Base-by-base conservation (phyloP, 2,888 invertebrate species). In the Ditylenchus weischeri region DNA sequence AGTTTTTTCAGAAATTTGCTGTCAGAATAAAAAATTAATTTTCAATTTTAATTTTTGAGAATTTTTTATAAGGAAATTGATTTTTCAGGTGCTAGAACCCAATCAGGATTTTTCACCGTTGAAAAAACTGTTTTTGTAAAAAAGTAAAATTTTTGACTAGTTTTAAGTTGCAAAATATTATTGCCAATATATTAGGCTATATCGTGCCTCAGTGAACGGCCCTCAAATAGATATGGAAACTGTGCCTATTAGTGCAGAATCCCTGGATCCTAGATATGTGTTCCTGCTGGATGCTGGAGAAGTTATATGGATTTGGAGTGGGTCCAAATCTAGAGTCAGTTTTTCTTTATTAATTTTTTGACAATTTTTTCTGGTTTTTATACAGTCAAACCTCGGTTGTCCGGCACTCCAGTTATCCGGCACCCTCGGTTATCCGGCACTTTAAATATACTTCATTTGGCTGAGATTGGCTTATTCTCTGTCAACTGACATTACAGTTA, bases 31-130 rank as follows among this genome's bases (percentile, higher is more conserved):
- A n/a, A n/a, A n/a, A n/a, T n/a, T n/a, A 29, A 29, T 29, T n/a
- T 57, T 57, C 18, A 18, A 57, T 29, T 15, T 13, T 13, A 5
- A 13, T 15, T 35, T 15, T 60, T 15, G 2, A 35, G 13, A 11
- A n/a, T n/a, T 36, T 36, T 15, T n/a, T 8, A 35, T 8, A n/a
- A 15, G 18, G 13, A 23, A 60, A 29, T n/a, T 47, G 1, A 35
- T 48, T 62, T 38, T 47, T 38, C n/a, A 98, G 43, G 43, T 69
- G 95, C 94, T n/a, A 88, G 93, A 74, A 98, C 96, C 18, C 89
- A 92, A 18, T 93, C 93, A 72, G 96, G 96, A 0, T 98, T 98
- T 87, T 96, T 90, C 85, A 93, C 93, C 0, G 91, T 95, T 21
- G 95, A 82, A 64, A 77, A 81, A 69, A 66, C 74, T 15, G 70